These are phyloP conservation scores for Gryllus bimaculatus DNA, from an alignment of 1,140 invertebrate species.

Conservation along the genomic window DNA sequence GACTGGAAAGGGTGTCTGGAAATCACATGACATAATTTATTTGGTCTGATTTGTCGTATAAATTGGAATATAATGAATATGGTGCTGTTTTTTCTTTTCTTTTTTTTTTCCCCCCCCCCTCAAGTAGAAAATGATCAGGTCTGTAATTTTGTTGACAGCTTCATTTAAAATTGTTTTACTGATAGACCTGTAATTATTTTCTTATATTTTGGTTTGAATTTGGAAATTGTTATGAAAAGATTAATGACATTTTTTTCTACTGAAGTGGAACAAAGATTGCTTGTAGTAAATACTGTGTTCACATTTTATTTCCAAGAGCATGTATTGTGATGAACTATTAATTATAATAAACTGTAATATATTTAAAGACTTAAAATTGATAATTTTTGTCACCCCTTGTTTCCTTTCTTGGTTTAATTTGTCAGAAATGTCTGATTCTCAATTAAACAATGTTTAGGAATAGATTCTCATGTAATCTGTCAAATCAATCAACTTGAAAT, in stretches of 20 bases:
- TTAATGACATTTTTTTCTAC: background rate
- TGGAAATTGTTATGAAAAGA: background rate
- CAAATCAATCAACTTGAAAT: no score
- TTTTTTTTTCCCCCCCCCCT: no score
- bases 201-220: background rate
- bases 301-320: background rate
- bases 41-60: no score
- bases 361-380: background rate
- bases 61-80: background rate
- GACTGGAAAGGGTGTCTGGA: no score
- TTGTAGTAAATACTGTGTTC: slow-evolving; percentile 5
- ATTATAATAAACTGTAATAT: slow-evolving; percentile 1
- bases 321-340: background rate
- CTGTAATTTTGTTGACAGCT: background rate
- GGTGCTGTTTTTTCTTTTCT: background rate
- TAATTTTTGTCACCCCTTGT: no score
- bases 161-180: background rate
- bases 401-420: no score
- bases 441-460: no score
- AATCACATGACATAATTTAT: no score
- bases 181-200: background rate
- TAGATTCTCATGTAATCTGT: no score
- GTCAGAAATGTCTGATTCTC: no score
- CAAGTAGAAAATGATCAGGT: background rate
- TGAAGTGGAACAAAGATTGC: background rate